Conservation (phyloP, 92 coral and sea anemone genomes). For the Parazoanthus swiftii region DNA sequence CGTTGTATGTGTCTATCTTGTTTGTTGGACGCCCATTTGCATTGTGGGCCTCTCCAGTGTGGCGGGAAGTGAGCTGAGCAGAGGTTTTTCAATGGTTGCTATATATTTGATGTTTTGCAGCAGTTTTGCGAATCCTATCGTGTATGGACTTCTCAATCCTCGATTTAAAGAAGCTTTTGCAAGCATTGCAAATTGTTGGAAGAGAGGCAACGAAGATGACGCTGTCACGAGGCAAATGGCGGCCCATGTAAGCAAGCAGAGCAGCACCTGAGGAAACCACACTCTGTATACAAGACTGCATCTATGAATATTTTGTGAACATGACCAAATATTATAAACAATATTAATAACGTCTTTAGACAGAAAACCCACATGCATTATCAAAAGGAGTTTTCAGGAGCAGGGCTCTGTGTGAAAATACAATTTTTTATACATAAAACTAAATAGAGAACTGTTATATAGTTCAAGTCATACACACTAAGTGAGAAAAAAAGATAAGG, state of each 20-base stretch:
- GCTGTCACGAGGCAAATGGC: neutral
- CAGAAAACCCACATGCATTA: no score
- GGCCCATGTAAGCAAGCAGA: neutral
- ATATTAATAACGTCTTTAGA: no score
- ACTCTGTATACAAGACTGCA: neutral
- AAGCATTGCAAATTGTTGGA: neutral
- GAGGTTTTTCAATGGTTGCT: slow-evolving; percentile 45
- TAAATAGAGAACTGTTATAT: no score
- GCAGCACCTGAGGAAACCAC: neutral
- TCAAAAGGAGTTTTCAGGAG: no score
- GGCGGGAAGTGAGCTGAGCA: slow-evolving; percentile 47
- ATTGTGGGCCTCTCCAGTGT: slow-evolving; percentile 62
- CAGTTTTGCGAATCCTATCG: slow-evolving; percentile 69
- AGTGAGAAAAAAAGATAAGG: no score
- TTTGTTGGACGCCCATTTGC: slow-evolving; percentile 72
- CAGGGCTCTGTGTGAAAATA: no score
- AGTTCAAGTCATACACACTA: no score
- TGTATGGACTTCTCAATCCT: slow-evolving; percentile 79
- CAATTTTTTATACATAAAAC: no score
- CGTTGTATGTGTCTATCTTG: slow-evolving; percentile 68
- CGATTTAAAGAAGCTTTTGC: slow-evolving; percentile 67
- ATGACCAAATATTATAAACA: no score
- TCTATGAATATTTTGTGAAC: no score
- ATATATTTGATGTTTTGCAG: slow-evolving; percentile 62
- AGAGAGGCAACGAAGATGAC: neutral